A percentile compares a stretch with the other conserved stretches of the same genome.
These are phyloP conservation scores for Diogma glabrata DNA, from an alignment of 2,888 invertebrate genomes.

Conservation along the genomic window DNA sequence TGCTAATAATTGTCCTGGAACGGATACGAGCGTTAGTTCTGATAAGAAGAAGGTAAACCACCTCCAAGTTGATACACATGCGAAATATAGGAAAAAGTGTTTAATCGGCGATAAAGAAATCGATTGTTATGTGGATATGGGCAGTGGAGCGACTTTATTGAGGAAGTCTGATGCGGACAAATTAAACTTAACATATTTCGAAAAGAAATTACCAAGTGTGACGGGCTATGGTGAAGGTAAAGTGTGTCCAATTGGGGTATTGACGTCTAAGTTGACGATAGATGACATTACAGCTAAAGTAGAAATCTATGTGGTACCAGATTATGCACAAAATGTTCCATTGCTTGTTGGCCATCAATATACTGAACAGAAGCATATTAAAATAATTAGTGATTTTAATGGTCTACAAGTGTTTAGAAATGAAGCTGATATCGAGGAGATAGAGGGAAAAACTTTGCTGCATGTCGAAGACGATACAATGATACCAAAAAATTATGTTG, in stretches of 20 bases:
- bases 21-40: neutral
- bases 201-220: constrained; percentile 2
- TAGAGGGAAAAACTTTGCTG: neutral
- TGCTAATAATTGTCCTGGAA: neutral
- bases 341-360: too few relatives aligned
- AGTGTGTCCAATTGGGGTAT: neutral
- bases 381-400: neutral
- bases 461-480: neutral
- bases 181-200: neutral
- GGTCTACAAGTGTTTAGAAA: neutral
- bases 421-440: neutral
- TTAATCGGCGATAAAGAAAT: neutral
- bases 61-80: neutral
- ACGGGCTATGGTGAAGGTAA: neutral
- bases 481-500: neutral
- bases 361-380: too few relatives aligned
- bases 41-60: neutral
- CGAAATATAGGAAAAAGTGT: neutral
- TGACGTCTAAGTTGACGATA: neutral
- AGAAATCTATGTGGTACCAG: neutral
- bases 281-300: neutral
- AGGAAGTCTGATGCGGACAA: neutral
- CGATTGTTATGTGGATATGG: neutral
- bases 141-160: neutral
- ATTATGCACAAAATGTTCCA: too few relatives aligned